Evolutionary conservation across 1,140 invertebrate genomes (phyloP), one percentile per base, ranked within the genome.

Genomic region (Doryteuthis pealeii): DNA sequence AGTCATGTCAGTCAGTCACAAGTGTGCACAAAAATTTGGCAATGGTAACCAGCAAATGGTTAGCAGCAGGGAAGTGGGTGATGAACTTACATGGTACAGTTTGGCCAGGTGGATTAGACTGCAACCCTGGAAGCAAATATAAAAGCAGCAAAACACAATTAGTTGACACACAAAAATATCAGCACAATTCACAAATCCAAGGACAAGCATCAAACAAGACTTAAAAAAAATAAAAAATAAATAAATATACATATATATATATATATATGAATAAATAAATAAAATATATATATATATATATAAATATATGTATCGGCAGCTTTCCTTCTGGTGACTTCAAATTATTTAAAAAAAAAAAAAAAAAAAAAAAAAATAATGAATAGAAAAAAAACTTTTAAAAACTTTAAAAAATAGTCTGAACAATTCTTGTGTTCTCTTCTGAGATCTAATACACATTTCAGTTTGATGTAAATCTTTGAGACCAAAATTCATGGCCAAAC

Each of bases 21-120:
- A n/a, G 10, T n/a, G 54, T n/a, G 54, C 54, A 62, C 54, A 62
- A 62, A 62, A 62, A 28, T 40, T 62, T 62, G 54, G 54, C 54
- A 62, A 62, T 62, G 54, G 54, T 28, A 62, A 62, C 54, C 54
- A 65, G 69, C 54, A 62, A 32, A 62, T 75, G 45, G 31, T 35
- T 62, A 18, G 54, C n/a, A 65, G 35, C 32, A 73, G 30, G 54
- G 43, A 67, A 74, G 54, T 62, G 54, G 54, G 54, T 62, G 54
- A 15, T 22, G 26, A 62, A 82, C 79, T 82, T 81, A 81, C 81
- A 83, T 83, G 81, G 81, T 71, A 78, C 78, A 45, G 73, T 81
- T 75, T 81, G 81, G 78, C 81, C 81, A 31, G 76, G 74, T 73
- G 76, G 78, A 75, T 82, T 80, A 75, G 78, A 73, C 71, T 77